Conservation (phyloP, 2,113 vertebrate genomes). For the Eidolon helvum region DNA sequence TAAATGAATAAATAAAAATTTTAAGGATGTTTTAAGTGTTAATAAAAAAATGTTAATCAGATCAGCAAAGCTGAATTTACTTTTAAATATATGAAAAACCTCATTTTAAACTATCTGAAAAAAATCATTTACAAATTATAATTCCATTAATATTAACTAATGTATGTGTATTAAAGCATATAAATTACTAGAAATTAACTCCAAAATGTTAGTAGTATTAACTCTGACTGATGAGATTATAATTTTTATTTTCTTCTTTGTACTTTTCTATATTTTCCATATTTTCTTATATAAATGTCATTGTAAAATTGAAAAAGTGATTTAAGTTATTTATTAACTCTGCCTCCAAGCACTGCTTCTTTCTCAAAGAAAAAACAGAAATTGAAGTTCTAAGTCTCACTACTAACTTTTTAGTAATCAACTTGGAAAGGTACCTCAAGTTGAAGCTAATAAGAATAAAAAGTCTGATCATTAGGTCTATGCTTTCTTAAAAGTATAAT, state of each 20-base stretch:
- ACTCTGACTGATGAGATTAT: not conserved
- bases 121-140: not conserved
- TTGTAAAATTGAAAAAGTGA: not conserved
- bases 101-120: conserved; percentile 6
- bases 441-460: not conserved
- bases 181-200: conserved; percentile 6
- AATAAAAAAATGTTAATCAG: not conserved
- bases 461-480: not conserved
- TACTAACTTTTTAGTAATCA: not conserved
- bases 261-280: not conserved
- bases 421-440: not conserved
- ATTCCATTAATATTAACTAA: not conserved
- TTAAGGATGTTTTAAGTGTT: not conserved
- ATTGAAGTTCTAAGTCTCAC: not conserved
- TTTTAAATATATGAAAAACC: conserved; percentile 15
- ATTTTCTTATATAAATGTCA: conserved; percentile 1
- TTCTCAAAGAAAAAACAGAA: not conserved
- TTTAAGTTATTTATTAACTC: conserved; percentile 14
- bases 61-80: conserved; percentile 4
- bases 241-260: not conserved
- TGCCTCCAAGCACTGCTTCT: not conserved
- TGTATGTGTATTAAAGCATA: not conserved
- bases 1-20: no score
- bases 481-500: conserved; percentile 10
- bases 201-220: not conserved